Evolutionary conservation across 92 coral and sea anemone species (phyloP).

Genomic region (Palythoa heliodiscus): DNA sequence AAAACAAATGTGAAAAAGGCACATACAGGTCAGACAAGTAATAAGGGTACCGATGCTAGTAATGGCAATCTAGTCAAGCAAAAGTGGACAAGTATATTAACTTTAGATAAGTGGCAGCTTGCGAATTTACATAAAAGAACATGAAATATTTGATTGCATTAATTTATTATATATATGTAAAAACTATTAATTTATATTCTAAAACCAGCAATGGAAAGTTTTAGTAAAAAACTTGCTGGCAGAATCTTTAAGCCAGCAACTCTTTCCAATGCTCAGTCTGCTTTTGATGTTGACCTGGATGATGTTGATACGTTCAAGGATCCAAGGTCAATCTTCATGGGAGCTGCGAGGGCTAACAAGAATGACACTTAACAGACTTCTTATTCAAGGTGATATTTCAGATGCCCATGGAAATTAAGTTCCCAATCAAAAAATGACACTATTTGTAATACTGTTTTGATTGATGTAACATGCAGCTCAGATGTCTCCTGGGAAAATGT

Average conservation of each 20-base stretch:
- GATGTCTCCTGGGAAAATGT: constrained; percentile 2
- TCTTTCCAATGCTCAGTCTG: constrained; percentile 20
- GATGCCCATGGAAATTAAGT: constrained; percentile 28
- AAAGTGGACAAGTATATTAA: too few species aligned
- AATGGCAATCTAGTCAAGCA: too few species aligned
- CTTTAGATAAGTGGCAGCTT: too few species aligned
- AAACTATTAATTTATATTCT: too few species aligned
- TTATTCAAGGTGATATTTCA: constrained; percentile 39
- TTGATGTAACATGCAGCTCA: constrained; percentile 19
- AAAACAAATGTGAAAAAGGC: too few species aligned
- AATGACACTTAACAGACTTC: constrained; percentile 37
- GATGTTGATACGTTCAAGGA: constrained; percentile 20
- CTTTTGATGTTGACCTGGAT: constrained; percentile 21
- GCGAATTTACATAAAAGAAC: too few species aligned
- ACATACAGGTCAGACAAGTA: too few species aligned
- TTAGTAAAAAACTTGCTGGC: constrained; percentile 26
- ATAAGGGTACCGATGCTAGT: too few species aligned
- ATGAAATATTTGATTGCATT: too few species aligned
- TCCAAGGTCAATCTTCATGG: constrained; percentile 26
- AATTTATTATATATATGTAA: too few species aligned
- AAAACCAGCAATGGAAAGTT: constrained; percentile 15
- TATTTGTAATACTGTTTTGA: constrained; percentile 37
- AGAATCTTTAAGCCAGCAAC: constrained; percentile 35
- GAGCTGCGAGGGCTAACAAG: constrained; percentile 36
- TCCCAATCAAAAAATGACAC: constrained; percentile 40